A percentile compares a stretch with the other conserved stretches of the same genome.
These are phyloP conservation scores for Enteromius treurensis DNA, from an alignment of 2,797 vertebrate species.

Conservation along the genomic window DNA sequence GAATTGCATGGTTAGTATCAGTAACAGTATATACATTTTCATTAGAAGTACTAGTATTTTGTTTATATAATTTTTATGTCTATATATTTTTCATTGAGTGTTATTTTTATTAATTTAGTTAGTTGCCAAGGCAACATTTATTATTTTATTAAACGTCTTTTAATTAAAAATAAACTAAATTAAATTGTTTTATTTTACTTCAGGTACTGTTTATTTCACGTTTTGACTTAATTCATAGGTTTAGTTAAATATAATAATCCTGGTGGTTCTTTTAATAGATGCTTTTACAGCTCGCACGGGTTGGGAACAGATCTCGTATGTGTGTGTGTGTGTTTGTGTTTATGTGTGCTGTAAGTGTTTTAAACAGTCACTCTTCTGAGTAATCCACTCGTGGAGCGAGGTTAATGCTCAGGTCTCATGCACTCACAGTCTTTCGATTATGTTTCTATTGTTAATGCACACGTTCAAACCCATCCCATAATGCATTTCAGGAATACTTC, in stretches of 20 bases:
- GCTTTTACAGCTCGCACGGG: neutral
- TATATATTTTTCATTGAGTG: no score
- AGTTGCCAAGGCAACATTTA: no score
- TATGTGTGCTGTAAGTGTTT: constrained; percentile 16
- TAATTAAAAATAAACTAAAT: neutral
- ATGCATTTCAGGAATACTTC: constrained; percentile 73
- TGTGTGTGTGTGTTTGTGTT: constrained; percentile 15
- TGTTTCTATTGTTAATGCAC: constrained; percentile 55
- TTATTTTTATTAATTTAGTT: neutral
- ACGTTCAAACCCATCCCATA: constrained; percentile 67
- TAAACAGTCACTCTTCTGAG: neutral
- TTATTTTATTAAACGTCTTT: no score
- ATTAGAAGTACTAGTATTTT: neutral
- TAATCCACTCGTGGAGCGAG: neutral
- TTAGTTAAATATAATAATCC: neutral
- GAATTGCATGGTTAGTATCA: neutral
- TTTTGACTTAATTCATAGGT: neutral
- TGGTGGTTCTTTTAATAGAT: neutral
- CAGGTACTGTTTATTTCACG: neutral
- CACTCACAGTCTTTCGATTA: constrained; percentile 44
- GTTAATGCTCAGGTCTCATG: constrained; percentile 32
- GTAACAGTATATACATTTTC: neutral
- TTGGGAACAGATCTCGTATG: constrained; percentile 9
- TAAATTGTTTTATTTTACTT: neutral
- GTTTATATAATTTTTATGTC: no score